Evolutionary conservation across 2,113 vertebrate genomes (phyloP).

Genomic region (Grammomys dolichurus): DNA sequence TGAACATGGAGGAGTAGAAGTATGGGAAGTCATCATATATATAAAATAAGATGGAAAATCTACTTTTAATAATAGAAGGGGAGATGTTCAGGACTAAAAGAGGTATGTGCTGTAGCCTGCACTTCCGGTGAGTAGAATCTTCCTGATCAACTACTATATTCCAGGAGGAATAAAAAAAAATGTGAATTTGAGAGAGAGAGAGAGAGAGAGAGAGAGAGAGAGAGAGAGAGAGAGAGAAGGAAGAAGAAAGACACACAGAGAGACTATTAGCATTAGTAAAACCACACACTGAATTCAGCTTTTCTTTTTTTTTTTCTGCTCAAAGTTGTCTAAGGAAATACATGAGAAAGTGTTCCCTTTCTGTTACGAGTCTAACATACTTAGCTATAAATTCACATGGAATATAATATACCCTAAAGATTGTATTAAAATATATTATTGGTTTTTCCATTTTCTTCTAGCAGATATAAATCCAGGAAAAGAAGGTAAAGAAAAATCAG

Average conservation of each 20-base stretch:
- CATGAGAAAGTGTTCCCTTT: background rate
- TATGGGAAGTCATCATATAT: background rate
- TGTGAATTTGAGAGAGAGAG: background rate
- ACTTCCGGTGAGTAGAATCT: background rate
- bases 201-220: background rate
- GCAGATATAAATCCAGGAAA: background rate
- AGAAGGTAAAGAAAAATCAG: background rate
- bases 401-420: background rate
- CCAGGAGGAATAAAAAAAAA: background rate
- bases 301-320: background rate
- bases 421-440: background rate
- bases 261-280: background rate
- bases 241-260: background rate
- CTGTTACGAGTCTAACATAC: background rate
- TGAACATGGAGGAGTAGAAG: background rate
- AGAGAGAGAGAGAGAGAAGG: background rate
- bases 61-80: background rate
- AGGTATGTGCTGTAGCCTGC: background rate
- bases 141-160: background rate
- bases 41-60: accelerated
- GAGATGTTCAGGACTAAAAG: background rate
- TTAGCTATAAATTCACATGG: background rate
- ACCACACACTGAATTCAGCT: background rate
- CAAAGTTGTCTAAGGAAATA: constrained; percentile 18
- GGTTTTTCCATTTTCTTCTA: background rate